Evolutionary conservation across 2,113 vertebrate genomes (phyloP), one percentile per base, ranked within the genome.

Genomic region (Lamprologus sp.): DNA sequence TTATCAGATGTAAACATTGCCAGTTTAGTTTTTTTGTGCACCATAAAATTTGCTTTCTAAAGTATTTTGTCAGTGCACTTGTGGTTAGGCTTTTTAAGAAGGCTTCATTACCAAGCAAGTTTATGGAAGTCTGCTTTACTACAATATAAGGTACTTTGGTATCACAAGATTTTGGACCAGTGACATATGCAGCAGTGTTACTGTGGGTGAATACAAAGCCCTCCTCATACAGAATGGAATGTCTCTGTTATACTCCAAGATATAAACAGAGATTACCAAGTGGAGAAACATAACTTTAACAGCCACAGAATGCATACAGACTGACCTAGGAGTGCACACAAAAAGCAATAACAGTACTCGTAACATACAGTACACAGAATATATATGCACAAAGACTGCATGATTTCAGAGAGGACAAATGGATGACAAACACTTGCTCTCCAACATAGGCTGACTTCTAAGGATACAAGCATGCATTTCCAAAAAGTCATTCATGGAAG

Each of bases 151-250:
- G 51, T 91, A 88, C 88, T 91, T 90, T 87, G 88, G 88, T 83
- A 79, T 91, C 58, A 88, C 68, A 54, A 79, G 80, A 60, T 13
- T 26, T 79, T 85, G 56, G 58, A 86, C 88, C 83, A 9, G 82
- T 90, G 89, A 87, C 87, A 7, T 42, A 54, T 80, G 42, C 73
- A 83, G 83, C 82, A 49, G 56, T 83, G 70, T 79, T 85, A 80
- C 82, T 82, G 15, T 79, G 21, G 51, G 23, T 75, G 28, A 70
- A 89, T 6, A 81, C 19, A 83, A 92, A 89, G 58, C 73, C 82
- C 55, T 86, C 84, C 42, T 82, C 54, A 55, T 84, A 85, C 82
- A 88, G 92, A 92, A 93, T 87, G 94, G 95, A 96, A 96, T 95
- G 95, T 91, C 94, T 95, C 93, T 79, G 89, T 91, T 90, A 37